These are phyloP conservation scores for Clistopyga incitator DNA, from an alignment of 2,888 invertebrate species.

Conservation along the genomic window DNA sequence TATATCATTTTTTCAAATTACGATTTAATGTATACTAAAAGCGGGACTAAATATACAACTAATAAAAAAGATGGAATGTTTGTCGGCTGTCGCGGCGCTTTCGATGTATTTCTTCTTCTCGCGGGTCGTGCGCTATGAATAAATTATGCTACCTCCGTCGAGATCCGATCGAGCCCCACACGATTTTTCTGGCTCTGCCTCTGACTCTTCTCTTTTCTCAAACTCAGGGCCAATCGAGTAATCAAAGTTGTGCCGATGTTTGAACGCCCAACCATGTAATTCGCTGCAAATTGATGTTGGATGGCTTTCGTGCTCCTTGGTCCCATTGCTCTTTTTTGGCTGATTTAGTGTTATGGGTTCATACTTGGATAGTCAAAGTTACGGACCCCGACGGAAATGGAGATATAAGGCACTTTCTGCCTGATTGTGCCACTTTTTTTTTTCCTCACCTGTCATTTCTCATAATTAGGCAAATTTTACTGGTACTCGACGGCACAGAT, in stretches of 20 bases:
- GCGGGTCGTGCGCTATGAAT: constrained; percentile 8
- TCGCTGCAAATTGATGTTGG: constrained; percentile 16
- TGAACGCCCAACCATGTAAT: constrained; percentile 35
- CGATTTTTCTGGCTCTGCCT: not conserved
- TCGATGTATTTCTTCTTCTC: not conserved
- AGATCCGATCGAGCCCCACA: not conserved
- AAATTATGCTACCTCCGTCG: constrained; percentile 23
- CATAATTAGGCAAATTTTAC: too few relatives aligned
- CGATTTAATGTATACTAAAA: constrained; percentile 1
- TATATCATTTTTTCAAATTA: not conserved
- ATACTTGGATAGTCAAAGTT: too few relatives aligned
- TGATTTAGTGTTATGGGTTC: too few relatives aligned
- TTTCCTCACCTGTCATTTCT: too few relatives aligned
- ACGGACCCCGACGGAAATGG: too few relatives aligned
- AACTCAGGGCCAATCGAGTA: constrained; percentile 56
- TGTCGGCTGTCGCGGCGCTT: not conserved
- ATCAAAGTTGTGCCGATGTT: constrained; percentile 1
- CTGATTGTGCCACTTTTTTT: too few relatives aligned
- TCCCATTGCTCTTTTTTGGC: not conserved
- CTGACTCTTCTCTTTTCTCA: constrained; percentile 25
- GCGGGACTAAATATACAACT: constrained; percentile 11
- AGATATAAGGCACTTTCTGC: too few relatives aligned
- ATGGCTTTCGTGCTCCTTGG: not conserved
- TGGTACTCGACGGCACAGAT: too few relatives aligned
- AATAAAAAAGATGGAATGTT: constrained; percentile 2